Percentiles rank a stretch among this genome's conserved stretches.
phyloP scores from a whole-genome alignment of 2,797 vertebrate species.

The Ptychobarbus kaznakovi region DNA sequence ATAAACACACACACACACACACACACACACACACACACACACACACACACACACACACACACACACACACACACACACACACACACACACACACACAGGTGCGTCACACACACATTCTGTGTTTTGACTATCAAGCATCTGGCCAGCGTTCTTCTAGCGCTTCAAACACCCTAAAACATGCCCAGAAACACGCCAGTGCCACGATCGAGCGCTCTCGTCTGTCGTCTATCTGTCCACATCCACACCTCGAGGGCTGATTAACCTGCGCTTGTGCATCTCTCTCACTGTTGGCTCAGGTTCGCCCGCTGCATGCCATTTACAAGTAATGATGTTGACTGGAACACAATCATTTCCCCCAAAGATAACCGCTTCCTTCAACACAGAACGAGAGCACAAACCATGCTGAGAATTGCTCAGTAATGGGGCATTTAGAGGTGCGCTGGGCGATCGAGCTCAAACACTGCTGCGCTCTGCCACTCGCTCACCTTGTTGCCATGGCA shows the following conservation, averaged over 20 bases:
- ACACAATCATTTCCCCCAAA: constrained; percentile 28
- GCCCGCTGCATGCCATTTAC: constrained; percentile 13
- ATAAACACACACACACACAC: no score
- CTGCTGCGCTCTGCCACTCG: background rate
- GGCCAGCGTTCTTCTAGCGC: background rate
- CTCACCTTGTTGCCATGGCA: constrained; percentile 76
- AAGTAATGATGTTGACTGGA: constrained; percentile 14
- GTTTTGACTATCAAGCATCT: constrained; percentile 28
- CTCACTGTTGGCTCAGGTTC: background rate
- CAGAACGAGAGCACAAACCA: constrained; percentile 7
- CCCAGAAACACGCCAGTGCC: background rate
- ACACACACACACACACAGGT: no score
- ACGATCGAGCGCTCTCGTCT: background rate
- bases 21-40: no score
- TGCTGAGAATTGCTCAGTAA: constrained; percentile 37
- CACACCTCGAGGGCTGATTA: background rate
- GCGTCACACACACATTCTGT: background rate
- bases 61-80: no score
- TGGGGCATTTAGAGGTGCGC: constrained; percentile 22
- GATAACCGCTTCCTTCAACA: constrained; percentile 10
- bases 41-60: no score
- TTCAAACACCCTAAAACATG: background rate
- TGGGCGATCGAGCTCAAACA: background rate
- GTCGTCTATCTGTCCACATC: background rate
- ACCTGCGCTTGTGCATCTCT: background rate